A percentile compares a stretch with the other conserved stretches of the same genome.
Conservation (phyloP, 2,797 vertebrate species). For the Sebastes ruberrimus region DNA sequence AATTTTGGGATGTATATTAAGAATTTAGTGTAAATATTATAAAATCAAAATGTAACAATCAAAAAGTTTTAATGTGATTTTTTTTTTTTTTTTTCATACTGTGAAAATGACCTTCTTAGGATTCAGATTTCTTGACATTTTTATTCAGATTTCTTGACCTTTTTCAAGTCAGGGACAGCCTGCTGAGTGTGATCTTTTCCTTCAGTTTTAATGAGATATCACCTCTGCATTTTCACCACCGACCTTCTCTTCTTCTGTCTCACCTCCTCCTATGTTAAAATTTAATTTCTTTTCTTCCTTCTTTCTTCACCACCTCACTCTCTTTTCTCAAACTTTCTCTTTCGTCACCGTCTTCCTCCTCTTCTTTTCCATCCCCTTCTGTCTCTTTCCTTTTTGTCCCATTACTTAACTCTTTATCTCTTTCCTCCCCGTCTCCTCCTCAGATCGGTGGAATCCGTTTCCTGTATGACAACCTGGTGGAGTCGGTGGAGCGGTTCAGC, state of each 20-base stretch:
- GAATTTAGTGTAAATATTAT: background rate
- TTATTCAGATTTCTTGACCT: background rate
- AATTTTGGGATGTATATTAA: background rate
- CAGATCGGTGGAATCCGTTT: slow-evolving; percentile 97
- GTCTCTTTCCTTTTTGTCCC: too few relatives aligned
- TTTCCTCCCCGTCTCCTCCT: background rate
- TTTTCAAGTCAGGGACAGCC: background rate
- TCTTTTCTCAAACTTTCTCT: background rate
- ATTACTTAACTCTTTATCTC: background rate
- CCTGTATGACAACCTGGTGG: slow-evolving; percentile 96
- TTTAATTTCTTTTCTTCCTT: background rate
- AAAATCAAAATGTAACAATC: background rate
- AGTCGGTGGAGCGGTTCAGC: slow-evolving; percentile 92
- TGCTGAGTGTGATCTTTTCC: background rate
- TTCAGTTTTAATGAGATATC: background rate
- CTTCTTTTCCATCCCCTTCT: background rate
- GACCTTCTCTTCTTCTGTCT: background rate
- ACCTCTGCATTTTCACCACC: background rate
- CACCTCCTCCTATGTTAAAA: too few relatives aligned
- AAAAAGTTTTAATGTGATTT: background rate
- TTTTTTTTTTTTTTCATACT: background rate
- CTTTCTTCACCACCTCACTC: background rate
- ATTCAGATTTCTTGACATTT: background rate
- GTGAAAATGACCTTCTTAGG: background rate
- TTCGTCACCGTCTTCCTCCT: background rate